These are phyloP conservation scores for Strix uralensis DNA, from an alignment of 2,113 vertebrate genomes.

Conservation along the genomic window DNA sequence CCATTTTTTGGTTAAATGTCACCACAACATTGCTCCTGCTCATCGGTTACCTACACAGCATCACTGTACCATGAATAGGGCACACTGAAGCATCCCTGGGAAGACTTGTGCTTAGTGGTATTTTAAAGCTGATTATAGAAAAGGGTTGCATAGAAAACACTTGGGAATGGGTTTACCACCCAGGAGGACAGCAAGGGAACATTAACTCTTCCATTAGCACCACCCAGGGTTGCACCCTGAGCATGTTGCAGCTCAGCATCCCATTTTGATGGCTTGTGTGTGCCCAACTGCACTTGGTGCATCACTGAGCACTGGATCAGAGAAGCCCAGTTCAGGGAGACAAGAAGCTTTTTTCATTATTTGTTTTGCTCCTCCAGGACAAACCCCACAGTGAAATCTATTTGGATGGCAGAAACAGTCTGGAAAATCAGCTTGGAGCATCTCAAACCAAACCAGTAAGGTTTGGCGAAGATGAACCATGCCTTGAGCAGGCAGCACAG, in stretches of 20 bases:
- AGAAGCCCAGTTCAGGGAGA: background rate
- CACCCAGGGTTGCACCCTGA: background rate
- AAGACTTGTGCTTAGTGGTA: background rate
- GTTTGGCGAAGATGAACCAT: background rate
- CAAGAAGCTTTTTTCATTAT: background rate
- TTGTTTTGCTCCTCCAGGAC: background rate
- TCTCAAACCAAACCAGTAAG: background rate
- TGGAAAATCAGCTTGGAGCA: background rate
- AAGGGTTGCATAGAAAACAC: background rate
- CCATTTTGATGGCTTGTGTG: background rate
- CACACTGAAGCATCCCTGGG: background rate
- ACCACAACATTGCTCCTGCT: background rate
- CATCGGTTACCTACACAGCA: background rate
- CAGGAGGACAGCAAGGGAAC: background rate
- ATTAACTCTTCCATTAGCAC: background rate
- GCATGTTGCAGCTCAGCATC: background rate
- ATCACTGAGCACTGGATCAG: background rate
- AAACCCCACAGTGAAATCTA: background rate
- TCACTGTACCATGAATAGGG: background rate
- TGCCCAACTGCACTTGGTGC: background rate
- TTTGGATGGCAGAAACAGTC: background rate
- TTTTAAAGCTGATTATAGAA: background rate
- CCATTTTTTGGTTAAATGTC: background rate
- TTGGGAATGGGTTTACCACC: background rate
- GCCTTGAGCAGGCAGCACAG: background rate